Evolutionary conservation across 2,113 vertebrate species (phyloP).

Genomic region (Cavia porcellus): DNA sequence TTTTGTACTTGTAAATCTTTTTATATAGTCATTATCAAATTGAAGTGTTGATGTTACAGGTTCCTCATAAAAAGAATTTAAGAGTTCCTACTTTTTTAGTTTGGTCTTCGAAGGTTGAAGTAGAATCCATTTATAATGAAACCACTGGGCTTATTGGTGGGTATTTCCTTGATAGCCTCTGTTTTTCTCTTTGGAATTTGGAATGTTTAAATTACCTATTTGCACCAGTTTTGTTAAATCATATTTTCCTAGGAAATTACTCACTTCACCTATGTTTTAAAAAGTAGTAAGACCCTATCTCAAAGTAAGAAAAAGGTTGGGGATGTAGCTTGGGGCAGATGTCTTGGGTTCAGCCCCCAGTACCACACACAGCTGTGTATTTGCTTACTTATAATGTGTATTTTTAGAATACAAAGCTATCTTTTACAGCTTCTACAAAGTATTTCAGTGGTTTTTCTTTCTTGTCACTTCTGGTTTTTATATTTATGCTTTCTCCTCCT

Average conservation of each 20-base stretch:
- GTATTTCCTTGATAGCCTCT: background rate
- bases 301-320: no score
- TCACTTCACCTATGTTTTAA: background rate
- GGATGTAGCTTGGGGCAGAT: no score
- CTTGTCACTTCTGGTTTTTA: background rate
- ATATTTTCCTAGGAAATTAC: background rate
- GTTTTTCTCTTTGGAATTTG: background rate
- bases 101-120: background rate
- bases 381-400: background rate
- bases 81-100: background rate
- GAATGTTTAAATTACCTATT: conserved; percentile 3
- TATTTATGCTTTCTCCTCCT: background rate
- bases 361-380: no score
- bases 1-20: background rate
- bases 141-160: background rate
- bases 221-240: conserved; percentile 20
- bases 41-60: background rate
- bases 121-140: background rate
- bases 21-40: background rate
- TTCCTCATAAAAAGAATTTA: background rate
- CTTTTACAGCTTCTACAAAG: background rate
- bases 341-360: no score
- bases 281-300: background rate
- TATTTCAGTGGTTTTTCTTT: background rate
- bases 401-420: background rate